Evolutionary conservation across 2,113 vertebrate genomes (phyloP).

Genomic region (Castor canadensis): DNA sequence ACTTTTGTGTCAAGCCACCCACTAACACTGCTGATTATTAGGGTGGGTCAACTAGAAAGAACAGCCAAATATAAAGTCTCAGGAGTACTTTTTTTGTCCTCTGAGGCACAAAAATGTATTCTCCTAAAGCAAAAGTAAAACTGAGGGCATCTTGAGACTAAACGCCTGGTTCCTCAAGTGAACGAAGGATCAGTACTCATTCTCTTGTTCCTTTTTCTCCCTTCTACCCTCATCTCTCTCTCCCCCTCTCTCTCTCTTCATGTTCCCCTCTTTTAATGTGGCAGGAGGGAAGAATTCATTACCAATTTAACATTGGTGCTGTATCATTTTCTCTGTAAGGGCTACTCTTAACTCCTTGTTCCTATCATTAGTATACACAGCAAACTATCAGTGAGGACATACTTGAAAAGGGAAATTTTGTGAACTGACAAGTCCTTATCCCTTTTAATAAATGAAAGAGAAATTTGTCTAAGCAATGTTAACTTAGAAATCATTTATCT

Average conservation of each 20-base stretch:
- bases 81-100: background rate
- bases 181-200: background rate
- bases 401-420: background rate
- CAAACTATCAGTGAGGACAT: background rate
- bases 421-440: background rate
- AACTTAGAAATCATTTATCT: slow-evolving; percentile 28
- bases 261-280: background rate
- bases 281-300: background rate
- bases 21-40: background rate
- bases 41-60: background rate
- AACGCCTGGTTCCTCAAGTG: background rate
- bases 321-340: background rate
- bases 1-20: background rate
- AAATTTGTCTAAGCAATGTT: background rate
- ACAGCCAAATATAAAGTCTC: background rate
- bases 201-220: background rate
- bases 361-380: background rate
- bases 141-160: background rate
- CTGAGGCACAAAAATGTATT: background rate
- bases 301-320: background rate
- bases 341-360: background rate
- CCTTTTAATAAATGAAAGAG: background rate
- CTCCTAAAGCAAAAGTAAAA: background rate
- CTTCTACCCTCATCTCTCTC: too few species aligned
- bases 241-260: too few species aligned